These are phyloP conservation scores for Pitta sordida DNA, from an alignment of 2,113 vertebrate species.

Conservation along the genomic window DNA sequence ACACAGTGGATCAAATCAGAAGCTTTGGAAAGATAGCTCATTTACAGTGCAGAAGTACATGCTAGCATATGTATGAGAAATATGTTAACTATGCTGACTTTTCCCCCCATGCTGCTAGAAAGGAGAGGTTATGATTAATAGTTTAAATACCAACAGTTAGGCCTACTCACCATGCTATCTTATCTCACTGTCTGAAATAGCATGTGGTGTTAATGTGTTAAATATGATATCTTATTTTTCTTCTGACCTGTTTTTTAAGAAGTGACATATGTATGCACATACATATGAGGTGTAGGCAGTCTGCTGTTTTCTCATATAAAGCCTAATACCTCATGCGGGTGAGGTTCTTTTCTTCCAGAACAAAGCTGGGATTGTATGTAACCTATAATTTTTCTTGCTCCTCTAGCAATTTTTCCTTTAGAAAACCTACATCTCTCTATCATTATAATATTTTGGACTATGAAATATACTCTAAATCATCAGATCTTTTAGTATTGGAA, in stretches of 20 bases:
- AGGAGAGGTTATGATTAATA: constrained; percentile 46
- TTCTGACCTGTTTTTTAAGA: neutral
- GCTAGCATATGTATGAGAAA: neutral
- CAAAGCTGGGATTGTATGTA: neutral
- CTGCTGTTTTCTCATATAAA: neutral
- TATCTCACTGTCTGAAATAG: constrained; percentile 39
- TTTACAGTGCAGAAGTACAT: neutral
- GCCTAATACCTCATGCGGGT: neutral
- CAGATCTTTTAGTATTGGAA: neutral
- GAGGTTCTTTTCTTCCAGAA: neutral
- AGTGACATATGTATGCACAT: neutral
- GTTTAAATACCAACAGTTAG: constrained; percentile 16
- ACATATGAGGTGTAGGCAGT: neutral
- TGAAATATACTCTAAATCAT: neutral
- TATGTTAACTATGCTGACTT: constrained; percentile 27
- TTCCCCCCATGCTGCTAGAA: neutral
- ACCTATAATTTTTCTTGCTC: neutral
- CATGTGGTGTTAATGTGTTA: constrained; percentile 51
- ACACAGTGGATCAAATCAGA: neutral
- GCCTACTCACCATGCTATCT: constrained; percentile 8
- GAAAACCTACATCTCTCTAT: neutral
- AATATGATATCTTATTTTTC: constrained; percentile 29
- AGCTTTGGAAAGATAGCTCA: neutral
- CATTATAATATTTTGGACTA: neutral
- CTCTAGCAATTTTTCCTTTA: constrained; percentile 4